Conservation (phyloP, 2,797 vertebrate genomes). For the Malacoctenus gilli region DNA sequence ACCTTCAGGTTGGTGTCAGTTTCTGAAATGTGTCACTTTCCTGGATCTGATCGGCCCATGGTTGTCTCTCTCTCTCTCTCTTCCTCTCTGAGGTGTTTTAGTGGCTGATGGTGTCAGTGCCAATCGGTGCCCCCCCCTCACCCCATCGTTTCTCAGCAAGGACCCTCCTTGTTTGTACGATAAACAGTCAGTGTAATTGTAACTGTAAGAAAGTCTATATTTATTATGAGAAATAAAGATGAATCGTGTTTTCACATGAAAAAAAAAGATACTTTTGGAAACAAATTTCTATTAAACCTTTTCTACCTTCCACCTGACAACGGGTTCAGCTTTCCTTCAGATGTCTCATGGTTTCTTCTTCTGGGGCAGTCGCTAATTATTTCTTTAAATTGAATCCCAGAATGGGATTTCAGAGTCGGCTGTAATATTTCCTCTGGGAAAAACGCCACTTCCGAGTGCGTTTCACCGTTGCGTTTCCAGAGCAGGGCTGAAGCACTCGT, state of each 20-base stretch:
- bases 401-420: conserved; percentile 35
- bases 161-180: conserved; percentile 48
- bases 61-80: background rate
- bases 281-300: conserved; percentile 9
- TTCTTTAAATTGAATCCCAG: conserved; percentile 44
- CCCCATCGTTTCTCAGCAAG: background rate
- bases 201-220: conserved; percentile 64
- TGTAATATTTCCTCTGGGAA: conserved; percentile 31
- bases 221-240: conserved; percentile 71
- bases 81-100: conserved; percentile 8
- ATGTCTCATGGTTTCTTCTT: conserved; percentile 23
- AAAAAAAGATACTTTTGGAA: conserved; percentile 40
- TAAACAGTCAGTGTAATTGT: conserved; percentile 48
- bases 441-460: conserved; percentile 3
- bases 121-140: conserved; percentile 22
- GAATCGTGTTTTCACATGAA: conserved; percentile 33
- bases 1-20: conserved; percentile 1
- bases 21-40: background rate
- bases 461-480: conserved; percentile 20
- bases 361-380: conserved; percentile 37
- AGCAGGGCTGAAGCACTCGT: conserved; percentile 12
- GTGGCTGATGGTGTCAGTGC: conserved; percentile 15
- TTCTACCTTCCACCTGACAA: background rate
- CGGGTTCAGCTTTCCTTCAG: conserved; percentile 8
- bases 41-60: conserved; percentile 5